Evolutionary conservation across 2,797 vertebrate species (phyloP).

Genomic region (Netta rufina): DNA sequence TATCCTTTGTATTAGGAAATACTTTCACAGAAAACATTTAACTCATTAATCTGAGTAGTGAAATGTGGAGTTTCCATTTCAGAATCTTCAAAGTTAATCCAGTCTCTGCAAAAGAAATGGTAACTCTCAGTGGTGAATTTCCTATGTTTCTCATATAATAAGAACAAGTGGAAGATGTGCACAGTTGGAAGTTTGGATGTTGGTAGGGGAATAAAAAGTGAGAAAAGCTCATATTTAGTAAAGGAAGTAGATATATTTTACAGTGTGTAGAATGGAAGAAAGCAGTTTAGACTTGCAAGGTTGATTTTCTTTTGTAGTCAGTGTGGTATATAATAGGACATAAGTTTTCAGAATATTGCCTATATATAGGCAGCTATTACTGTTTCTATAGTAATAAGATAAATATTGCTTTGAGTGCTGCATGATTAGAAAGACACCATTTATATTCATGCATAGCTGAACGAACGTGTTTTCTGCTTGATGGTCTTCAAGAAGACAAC

Average conservation of each 20-base stretch:
- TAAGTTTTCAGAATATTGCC: not conserved
- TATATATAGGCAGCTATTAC: not conserved
- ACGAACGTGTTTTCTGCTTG: conserved; percentile 18
- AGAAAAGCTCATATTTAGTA: not conserved
- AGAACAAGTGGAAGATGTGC: not conserved
- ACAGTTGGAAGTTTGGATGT: not conserved
- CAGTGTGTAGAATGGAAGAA: not conserved
- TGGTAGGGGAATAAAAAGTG: not conserved
- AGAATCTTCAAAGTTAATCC: not conserved
- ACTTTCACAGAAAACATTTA: not conserved
- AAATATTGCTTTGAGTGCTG: not conserved
- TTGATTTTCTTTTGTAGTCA: not conserved
- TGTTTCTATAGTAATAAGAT: not conserved
- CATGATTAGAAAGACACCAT: not conserved
- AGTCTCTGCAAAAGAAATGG: not conserved
- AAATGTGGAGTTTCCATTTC: not conserved
- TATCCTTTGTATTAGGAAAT: not conserved
- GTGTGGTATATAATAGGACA: not conserved
- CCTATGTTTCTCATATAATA: not conserved
- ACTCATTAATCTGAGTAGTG: not conserved
- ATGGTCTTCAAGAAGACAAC: conserved; percentile 45
- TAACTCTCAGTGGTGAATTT: not conserved
- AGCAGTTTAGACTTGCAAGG: not conserved
- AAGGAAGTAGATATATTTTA: not conserved
- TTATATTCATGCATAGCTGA: not conserved